Evolutionary conservation across 2,888 invertebrate genomes (phyloP).

Genomic region (Alloplasta piceator): DNA sequence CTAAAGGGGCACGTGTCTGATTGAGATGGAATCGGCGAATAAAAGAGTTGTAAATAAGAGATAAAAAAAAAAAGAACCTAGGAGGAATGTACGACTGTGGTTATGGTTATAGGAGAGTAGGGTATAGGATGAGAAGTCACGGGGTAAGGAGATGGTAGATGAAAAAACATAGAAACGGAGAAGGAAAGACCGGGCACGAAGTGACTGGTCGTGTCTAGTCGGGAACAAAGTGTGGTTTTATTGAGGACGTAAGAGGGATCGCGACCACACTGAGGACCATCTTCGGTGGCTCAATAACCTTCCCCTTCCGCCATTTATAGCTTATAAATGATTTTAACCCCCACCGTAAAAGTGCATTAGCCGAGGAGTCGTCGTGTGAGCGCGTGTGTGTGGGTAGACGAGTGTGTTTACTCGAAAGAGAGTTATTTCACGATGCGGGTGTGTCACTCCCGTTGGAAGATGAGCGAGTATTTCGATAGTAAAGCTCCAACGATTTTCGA

Average conservation of each 20-base stretch:
- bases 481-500: too few relatives aligned
- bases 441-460: constrained; percentile 21
- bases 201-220: constrained; percentile 81
- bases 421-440: constrained; percentile 40
- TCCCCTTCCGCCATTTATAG: constrained; percentile 78
- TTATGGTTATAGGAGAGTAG: constrained; percentile 40
- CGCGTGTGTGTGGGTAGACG: background rate
- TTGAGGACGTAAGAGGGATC: constrained; percentile 78
- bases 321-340: constrained; percentile 83
- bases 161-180: constrained; percentile 69
- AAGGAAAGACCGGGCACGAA: constrained; percentile 61
- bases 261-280: constrained; percentile 64
- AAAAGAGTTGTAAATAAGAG: constrained; percentile 83
- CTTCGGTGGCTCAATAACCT: constrained; percentile 77
- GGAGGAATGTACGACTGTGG: constrained; percentile 41
- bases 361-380: constrained; percentile 50
- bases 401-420: constrained; percentile 34
- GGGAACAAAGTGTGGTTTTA: constrained; percentile 81
- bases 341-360: constrained; percentile 81
- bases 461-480: too few relatives aligned
- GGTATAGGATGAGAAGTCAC: constrained; percentile 26
- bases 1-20: constrained; percentile 74
- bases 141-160: constrained; percentile 48
- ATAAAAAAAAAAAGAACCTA: constrained; percentile 72
- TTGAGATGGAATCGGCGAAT: constrained; percentile 83